Conservation (phyloP, 1,140 invertebrate species). For the Meloidogyne exigua region DNA sequence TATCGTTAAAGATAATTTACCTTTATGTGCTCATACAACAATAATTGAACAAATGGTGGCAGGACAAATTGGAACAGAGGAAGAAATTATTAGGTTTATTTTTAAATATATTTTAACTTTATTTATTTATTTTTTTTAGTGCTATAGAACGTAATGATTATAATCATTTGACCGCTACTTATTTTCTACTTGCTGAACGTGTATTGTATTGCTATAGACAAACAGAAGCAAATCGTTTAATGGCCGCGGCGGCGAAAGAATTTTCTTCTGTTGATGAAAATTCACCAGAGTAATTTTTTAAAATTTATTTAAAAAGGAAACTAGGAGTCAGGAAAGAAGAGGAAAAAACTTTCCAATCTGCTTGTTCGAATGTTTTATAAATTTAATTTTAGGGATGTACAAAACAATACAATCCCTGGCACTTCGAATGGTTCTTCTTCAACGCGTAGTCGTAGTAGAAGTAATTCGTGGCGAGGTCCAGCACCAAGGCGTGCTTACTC, state of each 20-base stretch:
- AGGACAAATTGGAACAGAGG: conserved; percentile 77
- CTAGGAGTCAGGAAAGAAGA: too few species aligned
- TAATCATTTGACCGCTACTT: conserved; percentile 96
- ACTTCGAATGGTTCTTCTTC: background rate
- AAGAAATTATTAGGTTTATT: conserved; percentile 48
- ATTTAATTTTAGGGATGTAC: background rate
- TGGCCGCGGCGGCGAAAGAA: conserved; percentile 10
- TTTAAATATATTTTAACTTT: conserved; percentile 3
- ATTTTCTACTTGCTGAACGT: conserved; percentile 90
- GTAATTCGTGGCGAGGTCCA: conserved; percentile 52
- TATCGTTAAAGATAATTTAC: conserved; percentile 77
- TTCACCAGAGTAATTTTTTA: conserved; percentile 4
- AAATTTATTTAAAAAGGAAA: background rate
- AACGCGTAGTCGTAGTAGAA: conserved; percentile 37
- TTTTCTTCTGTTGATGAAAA: conserved; percentile 10
- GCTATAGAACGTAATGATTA: conserved; percentile 91
- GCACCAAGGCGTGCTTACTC: conserved; percentile 51
- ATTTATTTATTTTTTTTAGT: conserved; percentile 66
- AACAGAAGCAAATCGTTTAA: conserved; percentile 39
- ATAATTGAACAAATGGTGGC: conserved; percentile 90
- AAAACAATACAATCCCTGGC: background rate
- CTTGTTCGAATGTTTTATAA: too few species aligned
- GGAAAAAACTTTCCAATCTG: too few species aligned
- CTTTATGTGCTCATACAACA: conserved; percentile 84
- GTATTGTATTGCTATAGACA: conserved; percentile 66